Evolutionary conservation across 2,888 invertebrate species (phyloP), one percentile per base, ranked within the genome.

Genomic region (Anthophora plumipes): DNA sequence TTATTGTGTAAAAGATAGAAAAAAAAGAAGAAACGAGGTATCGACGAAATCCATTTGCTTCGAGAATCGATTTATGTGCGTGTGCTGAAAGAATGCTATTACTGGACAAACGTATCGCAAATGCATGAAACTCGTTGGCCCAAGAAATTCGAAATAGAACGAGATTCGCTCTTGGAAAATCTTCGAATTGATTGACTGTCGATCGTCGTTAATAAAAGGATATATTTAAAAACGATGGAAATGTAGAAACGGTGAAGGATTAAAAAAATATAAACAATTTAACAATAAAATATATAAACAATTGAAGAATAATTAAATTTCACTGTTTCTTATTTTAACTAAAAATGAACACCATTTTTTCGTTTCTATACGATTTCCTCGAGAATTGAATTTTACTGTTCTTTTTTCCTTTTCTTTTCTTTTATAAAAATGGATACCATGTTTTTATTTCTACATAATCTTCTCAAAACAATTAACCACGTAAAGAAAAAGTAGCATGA

Each of bases 51-150:
- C 1, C 20, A 68, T 37, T 68, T 46, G 14, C 46, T 31, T 9
- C 31, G 20, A n/a, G n/a, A 57, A 43, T 57, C 31, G 57, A 68
- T 55, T 46, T 46, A 14, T 68, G 37, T 31, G n/a, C 6, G 9
- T 8, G 55, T 39, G 59, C 59, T 6, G 25, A 17, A 43, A 3
- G 41, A 55, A 54, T 12, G 3, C 55, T n/a, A 22, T 54, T 52
- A 66, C 17, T n/a, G 39, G 22, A 14, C 25, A 46, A 22, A 25
- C 22, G 39, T 9, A 22, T 22, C 52, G 11, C 52, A 66, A 14
- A 22, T 54, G 66, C 14, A n/a, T n/a, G 52, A 22, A 54, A 54
- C 17, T 39, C 52, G 25, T 46, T 11, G 25, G 17, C 17, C 4
- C 17, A 43, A 46, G 61, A 31, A 46, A 61, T 61, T 31, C 0